A percentile compares a stretch with the other conserved stretches of the same genome.
phyloP scores from a whole-genome alignment of 2,888 invertebrate species.

The Aphodius granarius region DNA sequence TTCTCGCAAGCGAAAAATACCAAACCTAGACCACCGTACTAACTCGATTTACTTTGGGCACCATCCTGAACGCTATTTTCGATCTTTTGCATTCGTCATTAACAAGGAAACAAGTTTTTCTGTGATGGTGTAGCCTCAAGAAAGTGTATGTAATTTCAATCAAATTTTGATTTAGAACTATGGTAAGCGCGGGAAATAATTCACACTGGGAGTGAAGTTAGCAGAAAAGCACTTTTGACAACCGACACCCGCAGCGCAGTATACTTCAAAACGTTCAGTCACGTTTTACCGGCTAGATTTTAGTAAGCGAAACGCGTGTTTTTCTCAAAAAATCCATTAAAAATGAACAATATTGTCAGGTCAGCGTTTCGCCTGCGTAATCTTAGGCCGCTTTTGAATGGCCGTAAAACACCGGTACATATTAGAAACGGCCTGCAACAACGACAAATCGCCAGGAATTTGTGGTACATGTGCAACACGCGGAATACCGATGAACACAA shows the following conservation, averaged over 20 bases:
- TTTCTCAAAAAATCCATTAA: conserved; percentile 1
- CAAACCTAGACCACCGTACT: too few species aligned
- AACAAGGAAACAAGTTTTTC: too few species aligned
- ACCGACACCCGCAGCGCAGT: too few species aligned
- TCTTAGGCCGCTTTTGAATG: conserved; percentile 60
- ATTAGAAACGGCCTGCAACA: conserved; percentile 51
- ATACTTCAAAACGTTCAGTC: background rate
- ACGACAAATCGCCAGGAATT: conserved; percentile 67
- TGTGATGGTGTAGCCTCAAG: too few species aligned
- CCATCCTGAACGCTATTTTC: too few species aligned
- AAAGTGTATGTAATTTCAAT: too few species aligned
- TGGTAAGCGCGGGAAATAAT: too few species aligned
- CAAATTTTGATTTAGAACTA: too few species aligned
- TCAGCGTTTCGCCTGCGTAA: conserved; percentile 19
- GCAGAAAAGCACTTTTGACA: background rate
- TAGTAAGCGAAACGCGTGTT: background rate
- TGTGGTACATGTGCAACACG: conserved; percentile 72
- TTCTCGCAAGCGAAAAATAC: too few species aligned
- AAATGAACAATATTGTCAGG: conserved; percentile 27
- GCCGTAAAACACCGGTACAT: conserved; percentile 64
- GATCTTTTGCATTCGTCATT: too few species aligned
- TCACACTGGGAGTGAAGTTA: background rate
- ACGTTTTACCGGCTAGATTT: background rate
- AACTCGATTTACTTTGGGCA: too few species aligned
- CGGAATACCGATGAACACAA: conserved; percentile 42